Conservation (phyloP, 2,113 vertebrate genomes). For the Pan troglodytes region DNA sequence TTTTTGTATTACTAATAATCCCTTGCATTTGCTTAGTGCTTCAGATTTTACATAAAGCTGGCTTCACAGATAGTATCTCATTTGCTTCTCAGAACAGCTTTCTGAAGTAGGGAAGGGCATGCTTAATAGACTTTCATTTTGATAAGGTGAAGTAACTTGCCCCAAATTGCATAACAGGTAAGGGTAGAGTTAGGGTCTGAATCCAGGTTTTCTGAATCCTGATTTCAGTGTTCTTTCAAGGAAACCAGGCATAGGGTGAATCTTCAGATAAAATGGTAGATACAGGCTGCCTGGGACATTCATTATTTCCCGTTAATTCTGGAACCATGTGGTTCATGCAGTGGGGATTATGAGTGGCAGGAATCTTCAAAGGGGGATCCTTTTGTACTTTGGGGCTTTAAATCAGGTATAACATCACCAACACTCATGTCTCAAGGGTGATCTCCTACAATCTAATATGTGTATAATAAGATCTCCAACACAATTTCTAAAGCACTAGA, state of each 20-base stretch:
- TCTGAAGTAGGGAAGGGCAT: not conserved
- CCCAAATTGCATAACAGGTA: not conserved
- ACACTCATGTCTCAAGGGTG: not conserved
- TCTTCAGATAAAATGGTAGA: not conserved
- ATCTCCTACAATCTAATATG: not conserved
- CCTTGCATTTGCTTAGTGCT: conserved; percentile 66
- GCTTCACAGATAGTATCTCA: not conserved
- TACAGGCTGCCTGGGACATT: not conserved
- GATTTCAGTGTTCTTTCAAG: not conserved
- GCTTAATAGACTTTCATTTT: not conserved
- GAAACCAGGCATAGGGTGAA: not conserved
- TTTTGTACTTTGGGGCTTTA: not conserved
- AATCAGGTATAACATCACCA: not conserved
- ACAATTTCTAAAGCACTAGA: not conserved
- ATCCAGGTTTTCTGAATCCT: not conserved
- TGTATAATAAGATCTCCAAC: not conserved
- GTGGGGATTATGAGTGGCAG: not conserved
- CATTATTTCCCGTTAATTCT: not conserved
- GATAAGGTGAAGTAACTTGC: not conserved
- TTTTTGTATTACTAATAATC: conserved; percentile 64
- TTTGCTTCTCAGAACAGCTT: conserved; percentile 26
- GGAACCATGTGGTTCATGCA: no score
- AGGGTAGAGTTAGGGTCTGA: not conserved
- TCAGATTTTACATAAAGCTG: conserved; percentile 58
- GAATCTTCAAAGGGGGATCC: not conserved